Conservation (phyloP, 2,797 vertebrate genomes). For the Sparidentex hasta region DNA sequence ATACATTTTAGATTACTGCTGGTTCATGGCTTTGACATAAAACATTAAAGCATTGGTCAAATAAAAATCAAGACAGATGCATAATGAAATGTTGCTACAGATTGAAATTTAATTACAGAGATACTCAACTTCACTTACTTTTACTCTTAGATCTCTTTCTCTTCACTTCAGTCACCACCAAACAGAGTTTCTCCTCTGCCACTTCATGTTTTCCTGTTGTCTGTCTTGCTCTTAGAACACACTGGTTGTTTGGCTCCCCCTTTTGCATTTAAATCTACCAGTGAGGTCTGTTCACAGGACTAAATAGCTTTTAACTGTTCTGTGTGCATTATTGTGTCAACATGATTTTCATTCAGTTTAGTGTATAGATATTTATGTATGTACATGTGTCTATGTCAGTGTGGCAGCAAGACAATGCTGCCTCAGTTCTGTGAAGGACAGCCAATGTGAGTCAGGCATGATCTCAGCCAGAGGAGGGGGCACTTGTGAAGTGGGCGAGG, state of each 20-base stretch:
- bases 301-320: too few species aligned
- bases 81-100: not conserved
- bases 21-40: not conserved
- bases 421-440: conserved; percentile 87
- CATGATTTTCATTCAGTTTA: not conserved
- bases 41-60: not conserved
- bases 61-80: not conserved
- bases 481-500: conserved; percentile 81
- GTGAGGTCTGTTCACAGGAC: not conserved
- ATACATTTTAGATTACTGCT: not conserved
- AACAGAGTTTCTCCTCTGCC: not conserved
- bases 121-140: not conserved
- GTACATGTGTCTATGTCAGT: conserved; percentile 76
- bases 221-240: not conserved
- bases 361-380: not conserved
- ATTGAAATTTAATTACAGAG: not conserved
- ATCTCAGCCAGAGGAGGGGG: conserved; percentile 88
- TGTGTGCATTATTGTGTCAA: not conserved
- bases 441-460: conserved; percentile 90
- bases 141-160: not conserved
- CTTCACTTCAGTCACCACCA: not conserved
- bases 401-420: conserved; percentile 92
- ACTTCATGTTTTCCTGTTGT: not conserved
- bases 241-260: not conserved
- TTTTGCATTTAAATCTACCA: not conserved